A percentile compares a stretch with the other conserved stretches of the same genome.
These are phyloP conservation scores for Uloborus plumipes DNA, from an alignment of 2,888 invertebrate species.

Conservation along the genomic window DNA sequence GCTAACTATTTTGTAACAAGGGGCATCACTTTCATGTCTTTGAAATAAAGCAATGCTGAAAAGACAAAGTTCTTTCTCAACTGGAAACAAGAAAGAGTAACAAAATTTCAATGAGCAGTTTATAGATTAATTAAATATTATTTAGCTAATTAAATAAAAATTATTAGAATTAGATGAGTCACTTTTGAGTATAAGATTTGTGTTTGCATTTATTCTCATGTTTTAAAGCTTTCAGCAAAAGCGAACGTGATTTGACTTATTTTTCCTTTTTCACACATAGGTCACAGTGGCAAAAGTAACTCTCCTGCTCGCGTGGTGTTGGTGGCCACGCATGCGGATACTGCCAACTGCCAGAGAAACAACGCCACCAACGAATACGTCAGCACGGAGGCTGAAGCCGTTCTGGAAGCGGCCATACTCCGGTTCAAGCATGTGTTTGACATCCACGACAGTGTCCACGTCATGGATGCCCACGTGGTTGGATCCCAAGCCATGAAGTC, in stretches of 20 bases:
- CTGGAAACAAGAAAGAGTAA: no score
- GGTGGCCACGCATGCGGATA: slow-evolving; percentile 78
- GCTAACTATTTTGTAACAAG: no score
- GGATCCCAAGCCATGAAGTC: slow-evolving; percentile 77
- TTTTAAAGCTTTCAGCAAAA: not conserved
- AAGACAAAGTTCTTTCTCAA: no score
- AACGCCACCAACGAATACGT: slow-evolving; percentile 69
- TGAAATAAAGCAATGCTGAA: no score
- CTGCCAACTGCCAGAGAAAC: slow-evolving; percentile 74
- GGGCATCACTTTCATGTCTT: no score
- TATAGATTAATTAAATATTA: no score
- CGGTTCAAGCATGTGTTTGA: slow-evolving; percentile 76
- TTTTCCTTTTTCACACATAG: slow-evolving; percentile 7
- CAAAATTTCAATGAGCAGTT: no score
- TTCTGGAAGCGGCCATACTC: slow-evolving; percentile 73
- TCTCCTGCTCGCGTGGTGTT: slow-evolving; percentile 75
- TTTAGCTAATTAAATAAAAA: no score
- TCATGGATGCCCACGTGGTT: slow-evolving; percentile 78
- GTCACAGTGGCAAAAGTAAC: slow-evolving; percentile 74
- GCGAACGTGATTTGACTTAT: not conserved
- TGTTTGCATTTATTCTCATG: not conserved
- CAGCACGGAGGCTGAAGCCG: slow-evolving; percentile 49
- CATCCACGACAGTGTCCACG: slow-evolving; percentile 75
- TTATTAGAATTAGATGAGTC: no score
- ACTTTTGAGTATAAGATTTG: no score